phyloP scores from a whole-genome alignment of 2,888 invertebrate species.

The Seira musarum region DNA sequence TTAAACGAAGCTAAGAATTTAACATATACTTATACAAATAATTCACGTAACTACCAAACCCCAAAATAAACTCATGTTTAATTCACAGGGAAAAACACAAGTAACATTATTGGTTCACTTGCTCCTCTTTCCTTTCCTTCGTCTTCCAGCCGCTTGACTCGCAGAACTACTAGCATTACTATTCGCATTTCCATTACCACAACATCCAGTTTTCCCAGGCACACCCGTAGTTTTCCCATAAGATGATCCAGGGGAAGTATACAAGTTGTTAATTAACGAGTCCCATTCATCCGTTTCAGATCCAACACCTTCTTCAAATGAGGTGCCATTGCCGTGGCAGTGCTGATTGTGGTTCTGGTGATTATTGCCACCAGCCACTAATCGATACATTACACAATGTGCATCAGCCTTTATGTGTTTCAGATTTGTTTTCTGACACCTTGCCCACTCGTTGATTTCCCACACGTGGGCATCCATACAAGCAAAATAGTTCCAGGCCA shows the following conservation, averaged over 20 bases:
- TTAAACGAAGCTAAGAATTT: too few relatives aligned
- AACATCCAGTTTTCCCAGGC: slow-evolving; percentile 52
- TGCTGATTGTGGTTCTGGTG: slow-evolving; percentile 55
- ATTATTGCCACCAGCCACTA: slow-evolving; percentile 72
- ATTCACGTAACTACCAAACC: too few relatives aligned
- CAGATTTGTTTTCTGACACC: slow-evolving; percentile 87
- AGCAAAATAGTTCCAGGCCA: slow-evolving; percentile 95
- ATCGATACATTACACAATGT: slow-evolving; percentile 73
- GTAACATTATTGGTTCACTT: slow-evolving; percentile 47
- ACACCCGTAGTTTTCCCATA: slow-evolving; percentile 48
- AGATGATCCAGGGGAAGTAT: slow-evolving; percentile 57
- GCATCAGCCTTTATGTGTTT: slow-evolving; percentile 80
- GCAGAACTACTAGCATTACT: slow-evolving; percentile 17
- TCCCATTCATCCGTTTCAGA: slow-evolving; percentile 68
- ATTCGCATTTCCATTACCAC: slow-evolving; percentile 25
- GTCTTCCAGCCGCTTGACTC: slow-evolving; percentile 46
- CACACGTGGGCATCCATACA: slow-evolving; percentile 97
- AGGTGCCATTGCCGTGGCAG: slow-evolving; percentile 41
- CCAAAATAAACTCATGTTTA: too few relatives aligned
- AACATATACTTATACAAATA: too few relatives aligned
- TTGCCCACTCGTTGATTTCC: slow-evolving; percentile 98
- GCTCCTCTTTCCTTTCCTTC: slow-evolving; percentile 65
- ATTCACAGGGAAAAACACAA: not conserved
- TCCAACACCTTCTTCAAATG: slow-evolving; percentile 49
- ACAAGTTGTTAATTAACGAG: slow-evolving; percentile 66